phyloP scores from a whole-genome alignment of 2,888 invertebrate species.

The Apotomis turbidana region DNA sequence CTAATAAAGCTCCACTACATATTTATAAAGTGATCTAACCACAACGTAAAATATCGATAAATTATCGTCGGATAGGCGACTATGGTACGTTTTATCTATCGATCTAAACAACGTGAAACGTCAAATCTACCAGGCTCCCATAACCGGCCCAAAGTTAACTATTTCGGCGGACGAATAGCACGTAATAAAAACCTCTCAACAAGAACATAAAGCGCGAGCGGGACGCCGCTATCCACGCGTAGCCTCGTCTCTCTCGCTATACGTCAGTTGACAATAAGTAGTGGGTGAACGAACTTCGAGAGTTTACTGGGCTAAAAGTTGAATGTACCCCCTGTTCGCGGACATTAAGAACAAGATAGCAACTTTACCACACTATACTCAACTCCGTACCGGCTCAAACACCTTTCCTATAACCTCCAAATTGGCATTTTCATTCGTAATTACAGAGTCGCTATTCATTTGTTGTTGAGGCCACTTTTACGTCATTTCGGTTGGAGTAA shows the following conservation, averaged over 20 bases:
- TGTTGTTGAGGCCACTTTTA: constrained; percentile 45
- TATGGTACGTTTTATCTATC: constrained; percentile 70
- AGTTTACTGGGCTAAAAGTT: constrained; percentile 85
- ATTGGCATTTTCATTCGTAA: constrained; percentile 48
- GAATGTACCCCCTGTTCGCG: constrained; percentile 83
- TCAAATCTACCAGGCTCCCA: constrained; percentile 79
- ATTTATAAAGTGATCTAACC: not conserved
- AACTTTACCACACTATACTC: constrained; percentile 75
- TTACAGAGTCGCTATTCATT: constrained; percentile 59
- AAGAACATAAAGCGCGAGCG: constrained; percentile 69
- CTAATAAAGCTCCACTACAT: not conserved
- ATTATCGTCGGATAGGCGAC: constrained; percentile 49
- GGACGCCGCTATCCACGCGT: constrained; percentile 66
- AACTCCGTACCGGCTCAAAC: constrained; percentile 60
- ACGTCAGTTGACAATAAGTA: constrained; percentile 82
- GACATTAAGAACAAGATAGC: constrained; percentile 84
- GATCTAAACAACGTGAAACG: constrained; percentile 79
- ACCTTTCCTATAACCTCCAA: constrained; percentile 56
- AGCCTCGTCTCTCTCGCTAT: constrained; percentile 69
- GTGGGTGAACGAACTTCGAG: constrained; percentile 83
- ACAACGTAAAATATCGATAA: constrained; percentile 36
- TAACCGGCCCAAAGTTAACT: constrained; percentile 72
- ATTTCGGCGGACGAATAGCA: constrained; percentile 73
- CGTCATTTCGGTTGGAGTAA: constrained; percentile 58
- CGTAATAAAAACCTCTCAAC: constrained; percentile 79